A percentile compares a stretch with the other conserved stretches of the same genome.
Conservation (phyloP, 2,113 vertebrate genomes). For the Ciconia stormi region DNA sequence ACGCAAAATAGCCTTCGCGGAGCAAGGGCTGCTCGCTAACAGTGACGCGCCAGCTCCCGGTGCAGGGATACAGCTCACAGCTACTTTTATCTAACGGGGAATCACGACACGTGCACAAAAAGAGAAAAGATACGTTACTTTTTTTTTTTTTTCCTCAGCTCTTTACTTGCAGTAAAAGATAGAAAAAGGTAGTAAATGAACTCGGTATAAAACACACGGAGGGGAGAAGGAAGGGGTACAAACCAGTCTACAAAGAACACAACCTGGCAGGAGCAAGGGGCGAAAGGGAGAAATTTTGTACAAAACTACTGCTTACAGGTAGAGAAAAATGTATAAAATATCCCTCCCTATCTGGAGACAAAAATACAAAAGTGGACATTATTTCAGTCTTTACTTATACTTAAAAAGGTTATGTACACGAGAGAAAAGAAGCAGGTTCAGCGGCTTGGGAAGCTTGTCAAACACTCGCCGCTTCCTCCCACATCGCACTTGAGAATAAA, state of each 20-base stretch:
- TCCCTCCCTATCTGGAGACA: not conserved
- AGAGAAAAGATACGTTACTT: not conserved
- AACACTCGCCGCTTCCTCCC: not conserved
- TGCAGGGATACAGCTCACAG: not conserved
- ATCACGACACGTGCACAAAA: not conserved
- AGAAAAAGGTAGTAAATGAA: conserved; percentile 33
- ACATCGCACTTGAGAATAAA: not conserved
- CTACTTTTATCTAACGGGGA: not conserved
- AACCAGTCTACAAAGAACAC: not conserved
- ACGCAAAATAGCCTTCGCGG: not conserved
- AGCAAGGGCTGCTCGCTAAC: no score
- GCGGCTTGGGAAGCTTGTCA: not conserved
- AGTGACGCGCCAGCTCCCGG: not conserved
- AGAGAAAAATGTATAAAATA: conserved; percentile 41
- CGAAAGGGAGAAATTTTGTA: not conserved
- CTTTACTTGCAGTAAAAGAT: conserved; percentile 35
- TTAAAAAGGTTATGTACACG: not conserved
- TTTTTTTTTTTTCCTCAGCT: not conserved
- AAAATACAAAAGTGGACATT: conserved; percentile 11
- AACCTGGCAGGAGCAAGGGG: not conserved
- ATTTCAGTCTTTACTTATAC: not conserved
- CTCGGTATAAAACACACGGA: conserved; percentile 30
- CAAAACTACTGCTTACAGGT: conserved; percentile 53
- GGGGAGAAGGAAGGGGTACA: not conserved
- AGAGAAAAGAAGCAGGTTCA: not conserved